Evolutionary conservation across 2,113 vertebrate species (phyloP), one percentile per base, ranked within the genome.

Genomic region (Zingel zingel): DNA sequence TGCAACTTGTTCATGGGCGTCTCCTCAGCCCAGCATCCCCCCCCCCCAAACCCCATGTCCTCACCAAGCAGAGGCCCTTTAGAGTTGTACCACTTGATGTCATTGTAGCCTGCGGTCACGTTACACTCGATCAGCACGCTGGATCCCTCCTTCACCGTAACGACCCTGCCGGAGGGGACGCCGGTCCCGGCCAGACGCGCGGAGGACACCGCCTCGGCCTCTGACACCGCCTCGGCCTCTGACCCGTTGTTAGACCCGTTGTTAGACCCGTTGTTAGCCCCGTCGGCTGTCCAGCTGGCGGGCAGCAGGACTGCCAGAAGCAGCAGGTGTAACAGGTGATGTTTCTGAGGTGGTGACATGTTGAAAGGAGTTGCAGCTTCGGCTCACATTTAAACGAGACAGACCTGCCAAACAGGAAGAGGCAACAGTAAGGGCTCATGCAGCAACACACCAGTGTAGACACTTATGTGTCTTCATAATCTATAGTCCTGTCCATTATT

Each of bases 31-130:
- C 30, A 33, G 30, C 21, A 5, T 39, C 0, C 12, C 3, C 57
- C 33, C n/a, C 21, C 21, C 21, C 61, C 15, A 92, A 92, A 33
- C 97, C 97, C 96, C 94, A 85, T 78, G 43, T 51, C 87, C 19
- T 92, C 89, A 5, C 89, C 88, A 74, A 97, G 94, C 15, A 93
- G 77, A 51, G 73, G 89, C 71, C 97, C 97, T 92, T 95, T 97
- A 16, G 97, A 96, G 90, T 97, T 97, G 89, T 94, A 98, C 98
- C 98, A 99, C 81, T 79, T 85, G n/a, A 98, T 77, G 36, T 91
- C 90, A 47, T 93, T 76, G 5, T 83, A 84, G 84, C 53, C 81
- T 71, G 81, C 85, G 1, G 96, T 97, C 79, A 97, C 94, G 77
- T 97, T 97, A 89, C 98, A 99, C 86, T 94, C 88, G 11, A 99